Evolutionary conservation across 64 coral and sea anemone genomes (phyloP).

Genomic region (Platygyra sinensis): DNA sequence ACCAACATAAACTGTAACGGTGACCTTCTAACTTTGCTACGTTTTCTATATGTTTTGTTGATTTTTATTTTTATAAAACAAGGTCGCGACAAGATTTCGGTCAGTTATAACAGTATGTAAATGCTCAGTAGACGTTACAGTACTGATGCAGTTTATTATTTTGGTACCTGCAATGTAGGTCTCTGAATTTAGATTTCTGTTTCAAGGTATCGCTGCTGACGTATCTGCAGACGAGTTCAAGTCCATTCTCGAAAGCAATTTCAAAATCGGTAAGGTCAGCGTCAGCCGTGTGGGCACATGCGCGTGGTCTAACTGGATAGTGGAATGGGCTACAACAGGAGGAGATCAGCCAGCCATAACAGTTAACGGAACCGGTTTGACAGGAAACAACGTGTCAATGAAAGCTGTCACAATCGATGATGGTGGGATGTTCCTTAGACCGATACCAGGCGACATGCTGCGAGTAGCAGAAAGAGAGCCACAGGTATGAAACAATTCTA

Average conservation of each 20-base stretch:
- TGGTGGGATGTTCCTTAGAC: conserved; percentile 76
- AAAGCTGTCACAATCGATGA: conserved; percentile 49
- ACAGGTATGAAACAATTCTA: conserved; percentile 51
- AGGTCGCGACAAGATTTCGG: no score
- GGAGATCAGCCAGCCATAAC: conserved; percentile 55
- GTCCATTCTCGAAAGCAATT: conserved; percentile 52
- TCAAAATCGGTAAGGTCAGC: conserved; percentile 61
- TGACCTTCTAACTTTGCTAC: no score
- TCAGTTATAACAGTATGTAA: no score
- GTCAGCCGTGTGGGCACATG: conserved; percentile 62
- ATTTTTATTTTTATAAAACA: no score
- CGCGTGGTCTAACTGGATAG: conserved; percentile 55
- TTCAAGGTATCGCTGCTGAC: conserved; percentile 35
- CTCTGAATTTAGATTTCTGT: neutral
- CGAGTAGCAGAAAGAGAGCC: conserved; percentile 58
- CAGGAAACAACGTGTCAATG: conserved; percentile 54
- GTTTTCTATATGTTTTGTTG: no score
- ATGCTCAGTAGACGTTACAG: no score
- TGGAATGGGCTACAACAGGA: conserved; percentile 71
- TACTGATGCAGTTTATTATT: no score
- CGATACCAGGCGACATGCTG: conserved; percentile 79
- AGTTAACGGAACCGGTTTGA: conserved; percentile 63
- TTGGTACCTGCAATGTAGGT: neutral
- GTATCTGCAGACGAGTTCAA: conserved; percentile 46
- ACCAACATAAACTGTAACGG: no score